Percentiles rank a stretch among this genome's conserved stretches.
Evolutionary conservation across 37 sponge, comb jelly and placozoan genomes (phyloP).

Genomic region (Beroe forskalii): DNA sequence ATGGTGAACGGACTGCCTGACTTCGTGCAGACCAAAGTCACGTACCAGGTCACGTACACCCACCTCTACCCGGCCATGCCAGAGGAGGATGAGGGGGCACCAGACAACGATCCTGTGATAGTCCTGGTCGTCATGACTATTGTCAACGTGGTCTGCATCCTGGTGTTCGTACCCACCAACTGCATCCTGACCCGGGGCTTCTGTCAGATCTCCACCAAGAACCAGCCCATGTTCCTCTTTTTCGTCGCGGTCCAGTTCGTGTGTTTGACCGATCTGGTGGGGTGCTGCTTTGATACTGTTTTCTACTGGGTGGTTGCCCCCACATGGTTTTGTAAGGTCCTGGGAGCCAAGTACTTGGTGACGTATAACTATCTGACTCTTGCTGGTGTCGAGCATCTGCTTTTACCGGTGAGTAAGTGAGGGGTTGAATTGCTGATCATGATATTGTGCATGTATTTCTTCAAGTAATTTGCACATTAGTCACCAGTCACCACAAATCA

Average conservation of each 20-base stretch:
- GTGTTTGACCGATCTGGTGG: background rate
- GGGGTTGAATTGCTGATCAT: too few species aligned
- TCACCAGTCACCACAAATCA: too few species aligned
- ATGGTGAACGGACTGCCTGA: too few species aligned
- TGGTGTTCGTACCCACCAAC: constrained; percentile 12
- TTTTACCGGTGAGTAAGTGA: constrained; percentile 37
- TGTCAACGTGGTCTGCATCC: background rate
- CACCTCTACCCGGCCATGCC: too few species aligned
- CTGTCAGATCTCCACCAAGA: constrained; percentile 7
- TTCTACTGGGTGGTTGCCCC: background rate
- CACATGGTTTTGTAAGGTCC: background rate
- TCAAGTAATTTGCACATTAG: too few species aligned
- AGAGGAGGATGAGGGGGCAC: background rate
- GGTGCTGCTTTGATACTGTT: background rate
- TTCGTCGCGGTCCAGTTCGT: constrained; percentile 22
- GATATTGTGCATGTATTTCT: too few species aligned
- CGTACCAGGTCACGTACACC: too few species aligned
- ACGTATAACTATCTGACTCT: background rate
- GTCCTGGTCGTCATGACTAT: background rate
- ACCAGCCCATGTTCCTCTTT: constrained; percentile 44
- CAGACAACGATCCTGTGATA: background rate
- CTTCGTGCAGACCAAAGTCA: too few species aligned
- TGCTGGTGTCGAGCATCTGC: constrained; percentile 2
- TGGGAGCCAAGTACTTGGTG: background rate
- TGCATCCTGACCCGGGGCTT: background rate